Percentiles rank a stretch among this genome's conserved stretches.
Conservation (phyloP, 2,888 invertebrate genomes). For the Troides helena region DNA sequence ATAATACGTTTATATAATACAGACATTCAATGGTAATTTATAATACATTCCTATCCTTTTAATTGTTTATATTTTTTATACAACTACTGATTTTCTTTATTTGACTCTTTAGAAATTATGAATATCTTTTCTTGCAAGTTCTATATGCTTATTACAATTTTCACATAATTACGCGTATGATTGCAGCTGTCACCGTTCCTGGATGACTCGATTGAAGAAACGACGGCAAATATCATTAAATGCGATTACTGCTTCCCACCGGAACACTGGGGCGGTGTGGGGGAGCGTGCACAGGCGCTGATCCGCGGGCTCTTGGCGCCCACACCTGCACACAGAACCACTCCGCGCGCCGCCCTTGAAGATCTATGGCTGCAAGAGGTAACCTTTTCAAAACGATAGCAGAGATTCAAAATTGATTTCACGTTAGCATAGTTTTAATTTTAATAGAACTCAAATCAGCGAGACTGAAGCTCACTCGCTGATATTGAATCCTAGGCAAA, state of each 20-base stretch:
- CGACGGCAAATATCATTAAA: constrained; percentile 89
- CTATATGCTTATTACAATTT: not conserved
- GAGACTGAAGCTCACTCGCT: too few species aligned
- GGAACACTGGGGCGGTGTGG: constrained; percentile 86
- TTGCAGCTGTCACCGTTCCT: constrained; percentile 89
- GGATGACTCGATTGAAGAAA: constrained; percentile 91
- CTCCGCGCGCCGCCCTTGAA: constrained; percentile 55
- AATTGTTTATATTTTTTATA: too few species aligned
- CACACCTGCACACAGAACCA: constrained; percentile 57
- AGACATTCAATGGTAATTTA: too few species aligned
- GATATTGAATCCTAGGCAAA: not conserved
- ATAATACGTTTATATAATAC: too few species aligned
- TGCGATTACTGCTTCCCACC: constrained; percentile 91
- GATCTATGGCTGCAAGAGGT: constrained; percentile 71
- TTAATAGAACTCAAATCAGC: too few species aligned
- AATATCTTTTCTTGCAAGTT: too few species aligned
- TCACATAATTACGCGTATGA: not conserved
- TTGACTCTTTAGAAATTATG: too few species aligned
- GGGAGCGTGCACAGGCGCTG: constrained; percentile 84
- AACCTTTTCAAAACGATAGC: not conserved
- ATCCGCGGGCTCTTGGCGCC: constrained; percentile 83
- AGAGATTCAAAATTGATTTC: too few species aligned
- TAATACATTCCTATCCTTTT: too few species aligned
- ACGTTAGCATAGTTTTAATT: too few species aligned
- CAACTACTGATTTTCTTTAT: too few species aligned